These are phyloP conservation scores for Lasioglossum malachurum DNA, from an alignment of 2,888 invertebrate genomes.

Conservation along the genomic window DNA sequence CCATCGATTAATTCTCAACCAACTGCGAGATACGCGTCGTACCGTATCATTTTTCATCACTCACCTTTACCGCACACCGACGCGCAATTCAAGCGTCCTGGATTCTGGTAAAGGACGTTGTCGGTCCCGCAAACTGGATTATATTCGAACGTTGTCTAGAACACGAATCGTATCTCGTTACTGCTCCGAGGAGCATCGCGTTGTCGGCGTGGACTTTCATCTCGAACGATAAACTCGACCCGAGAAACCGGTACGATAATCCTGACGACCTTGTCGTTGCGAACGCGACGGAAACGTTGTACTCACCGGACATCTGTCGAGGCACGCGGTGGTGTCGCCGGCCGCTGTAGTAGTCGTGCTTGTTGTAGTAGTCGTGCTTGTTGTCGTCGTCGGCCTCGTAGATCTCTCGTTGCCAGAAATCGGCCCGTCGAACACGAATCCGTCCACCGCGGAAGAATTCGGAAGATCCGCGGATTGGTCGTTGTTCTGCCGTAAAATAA, in stretches of 20 bases:
- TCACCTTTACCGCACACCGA: conserved; percentile 74
- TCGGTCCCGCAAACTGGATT: conserved; percentile 80
- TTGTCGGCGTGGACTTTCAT: background rate
- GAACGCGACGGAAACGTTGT: background rate
- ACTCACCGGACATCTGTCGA: conserved; percentile 63
- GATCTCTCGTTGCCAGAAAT: background rate
- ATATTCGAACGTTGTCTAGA: conserved; percentile 75
- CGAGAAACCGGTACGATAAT: background rate
- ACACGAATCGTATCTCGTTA: background rate
- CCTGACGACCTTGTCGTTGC: background rate
- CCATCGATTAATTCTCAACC: too few species aligned
- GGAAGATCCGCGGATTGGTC: background rate
- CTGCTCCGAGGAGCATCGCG: background rate
- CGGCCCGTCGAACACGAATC: conserved; percentile 74
- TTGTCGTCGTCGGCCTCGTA: background rate
- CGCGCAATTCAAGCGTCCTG: conserved; percentile 73
- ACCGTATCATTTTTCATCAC: background rate
- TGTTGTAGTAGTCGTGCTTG: conserved; percentile 11
- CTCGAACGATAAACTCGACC: background rate
- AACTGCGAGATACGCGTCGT: background rate
- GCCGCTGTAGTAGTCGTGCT: background rate
- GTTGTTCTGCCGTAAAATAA: too few species aligned
- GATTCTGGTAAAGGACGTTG: conserved; percentile 70
- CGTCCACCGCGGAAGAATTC: conserved; percentile 53
- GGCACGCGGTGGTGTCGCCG: conserved; percentile 13